Evolutionary conservation across 1,140 invertebrate species (phyloP), one percentile per base, ranked within the genome.

Genomic region (Matsumurasca onukii): DNA sequence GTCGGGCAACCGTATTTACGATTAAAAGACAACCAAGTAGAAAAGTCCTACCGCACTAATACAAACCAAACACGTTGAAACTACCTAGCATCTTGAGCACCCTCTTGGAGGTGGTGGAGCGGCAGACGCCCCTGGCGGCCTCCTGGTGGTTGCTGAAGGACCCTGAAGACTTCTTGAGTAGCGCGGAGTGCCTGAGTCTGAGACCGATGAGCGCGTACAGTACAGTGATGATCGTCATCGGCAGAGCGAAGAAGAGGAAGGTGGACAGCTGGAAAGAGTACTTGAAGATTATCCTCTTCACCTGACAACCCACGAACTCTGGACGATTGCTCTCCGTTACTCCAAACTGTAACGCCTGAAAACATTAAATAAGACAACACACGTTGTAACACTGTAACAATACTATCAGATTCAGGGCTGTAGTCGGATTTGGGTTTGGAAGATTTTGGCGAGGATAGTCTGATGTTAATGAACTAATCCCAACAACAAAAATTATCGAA

Each of bases 191-290:
- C 70, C 87, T 86, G 31, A 95, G 79, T 71, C 88, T 86, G 2
- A 92, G 76, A 3, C 89, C 93, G 73, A 96, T 95, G 64, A 93
- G 79, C 13, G 89, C 83, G 77, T 97, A 95, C 1, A 95, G 83
- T 1, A 91, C 88, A 3, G 89, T 91, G 73, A 96, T 95, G 27
- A 95, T 78, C 5, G 89, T 88, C 92, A 96, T 94, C 0, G 94
- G 94, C 1, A 88, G 81, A 3, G 92, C 84, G 77, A 97, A 97
- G 78, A 96, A 94, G 20, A 95, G 76, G 70, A 94, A 85, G 0
- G 91, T 92, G 0, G 92, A 94, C 65, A 95, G 83, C 74, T 92
- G 91, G 74, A 95, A 96, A 0, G 90, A 87, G 76, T 92, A 88
- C n/a, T 84, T 81, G 20, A 91, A 82, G 17, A 91, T 82, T 0